Evolutionary conservation across 2,888 invertebrate species (phyloP).

Genomic region (Himalopsyche anomala): DNA sequence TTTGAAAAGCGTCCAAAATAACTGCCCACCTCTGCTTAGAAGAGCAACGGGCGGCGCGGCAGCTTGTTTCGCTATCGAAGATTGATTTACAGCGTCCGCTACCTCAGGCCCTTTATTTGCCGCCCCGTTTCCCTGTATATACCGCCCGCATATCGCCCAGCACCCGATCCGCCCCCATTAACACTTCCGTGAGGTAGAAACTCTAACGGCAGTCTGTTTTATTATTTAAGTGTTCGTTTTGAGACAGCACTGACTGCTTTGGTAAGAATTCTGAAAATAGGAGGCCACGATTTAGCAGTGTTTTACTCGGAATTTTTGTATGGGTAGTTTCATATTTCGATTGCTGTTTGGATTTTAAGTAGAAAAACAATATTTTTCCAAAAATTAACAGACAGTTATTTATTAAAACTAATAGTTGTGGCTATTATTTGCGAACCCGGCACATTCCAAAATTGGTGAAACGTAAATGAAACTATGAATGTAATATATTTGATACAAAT

Average conservation of each 20-base stretch:
- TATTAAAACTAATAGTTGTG: too few relatives aligned
- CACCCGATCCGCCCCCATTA: not conserved
- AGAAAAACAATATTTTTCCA: too few relatives aligned
- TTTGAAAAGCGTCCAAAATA: not conserved
- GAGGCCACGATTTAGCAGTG: not conserved
- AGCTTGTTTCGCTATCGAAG: conserved; percentile 62
- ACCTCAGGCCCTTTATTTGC: conserved; percentile 3
- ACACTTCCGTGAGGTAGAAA: conserved; percentile 4
- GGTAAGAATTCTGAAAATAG: not conserved
- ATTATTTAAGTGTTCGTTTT: conserved; percentile 10
- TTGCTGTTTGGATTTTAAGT: too few relatives aligned
- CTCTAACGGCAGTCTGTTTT: not conserved
- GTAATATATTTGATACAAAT: too few relatives aligned
- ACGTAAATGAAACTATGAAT: too few relatives aligned
- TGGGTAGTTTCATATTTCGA: too few relatives aligned
- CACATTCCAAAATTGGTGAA: too few relatives aligned
- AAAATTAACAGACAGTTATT: too few relatives aligned
- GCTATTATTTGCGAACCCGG: too few relatives aligned
- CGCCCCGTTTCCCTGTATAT: not conserved
- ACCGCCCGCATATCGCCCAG: not conserved
- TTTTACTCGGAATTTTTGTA: not conserved
- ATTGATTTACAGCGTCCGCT: conserved; percentile 61
- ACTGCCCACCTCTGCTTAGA: conserved; percentile 7
- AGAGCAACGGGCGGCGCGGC: conserved; percentile 38
- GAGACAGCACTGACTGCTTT: conserved; percentile 4